These are phyloP conservation scores for Hirtodrosophila histrioides DNA, from an alignment of 2,888 invertebrate genomes.

Conservation along the genomic window DNA sequence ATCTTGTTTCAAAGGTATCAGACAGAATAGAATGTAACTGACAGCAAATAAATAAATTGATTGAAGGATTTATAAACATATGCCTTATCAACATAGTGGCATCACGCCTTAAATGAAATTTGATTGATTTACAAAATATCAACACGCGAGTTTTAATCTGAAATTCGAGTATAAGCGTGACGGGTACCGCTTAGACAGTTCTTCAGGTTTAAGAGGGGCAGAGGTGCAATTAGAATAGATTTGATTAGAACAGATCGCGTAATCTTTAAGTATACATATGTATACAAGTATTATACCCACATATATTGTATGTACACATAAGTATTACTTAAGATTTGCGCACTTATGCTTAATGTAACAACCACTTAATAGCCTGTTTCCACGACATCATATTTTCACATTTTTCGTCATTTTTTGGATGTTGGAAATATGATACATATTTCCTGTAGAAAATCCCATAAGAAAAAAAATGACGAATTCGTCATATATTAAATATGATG, in stretches of 20 bases:
- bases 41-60: slow-evolving; percentile 13
- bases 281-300: background rate
- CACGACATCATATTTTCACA: too few relatives aligned
- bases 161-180: slow-evolving; percentile 35
- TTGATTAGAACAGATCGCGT: slow-evolving; percentile 57
- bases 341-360: slow-evolving; percentile 49
- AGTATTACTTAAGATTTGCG: slow-evolving; percentile 14
- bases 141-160: slow-evolving; percentile 68
- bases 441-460: too few relatives aligned
- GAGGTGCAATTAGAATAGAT: slow-evolving; percentile 52
- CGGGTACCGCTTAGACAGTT: slow-evolving; percentile 29
- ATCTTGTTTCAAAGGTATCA: background rate
- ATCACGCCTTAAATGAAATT: slow-evolving; percentile 34
- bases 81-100: slow-evolving; percentile 6
- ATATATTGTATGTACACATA: background rate
- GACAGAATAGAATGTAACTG: slow-evolving; percentile 1
- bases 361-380: too few relatives aligned
- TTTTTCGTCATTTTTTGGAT: too few relatives aligned
- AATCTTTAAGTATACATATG: slow-evolving; percentile 33
- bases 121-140: slow-evolving; percentile 57
- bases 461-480: too few relatives aligned
- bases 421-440: too few relatives aligned
- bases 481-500: too few relatives aligned
- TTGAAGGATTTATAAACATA: slow-evolving; percentile 3
- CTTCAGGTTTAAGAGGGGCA: slow-evolving; percentile 45